Evolutionary conservation across 2,113 vertebrate genomes (phyloP), one percentile per base, ranked within the genome.

Genomic region (Microcebus ravelobensis): DNA sequence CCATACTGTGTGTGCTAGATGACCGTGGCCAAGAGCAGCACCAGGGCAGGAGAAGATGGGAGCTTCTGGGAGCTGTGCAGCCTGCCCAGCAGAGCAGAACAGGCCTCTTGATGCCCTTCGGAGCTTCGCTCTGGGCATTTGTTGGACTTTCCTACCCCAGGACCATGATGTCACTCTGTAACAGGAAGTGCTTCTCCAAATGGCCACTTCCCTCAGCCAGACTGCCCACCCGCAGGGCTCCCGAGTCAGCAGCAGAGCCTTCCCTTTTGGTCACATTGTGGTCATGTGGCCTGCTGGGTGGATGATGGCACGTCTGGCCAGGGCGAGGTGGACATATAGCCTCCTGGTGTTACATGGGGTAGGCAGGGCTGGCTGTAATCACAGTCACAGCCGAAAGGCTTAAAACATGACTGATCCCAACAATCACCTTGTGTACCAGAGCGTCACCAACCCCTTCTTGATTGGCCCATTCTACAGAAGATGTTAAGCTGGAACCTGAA

Each of bases 161-260:
- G 63, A 86, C 29, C 4, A 15, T 55, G 85, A 63, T 63, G 48
- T 79, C 31, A 45, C 67, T 45, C 48, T 36, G 52, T 45, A 57
- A 76, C 52, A 83, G 92, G 67, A 86, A 93, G 25, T 39, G 7
- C 63, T 67, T 57, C n/a, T 96, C 50, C 65, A 65, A 55, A 65
- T 15, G 73, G 52, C 59, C 29, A 50, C 52, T 81, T 96, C 45
- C 42, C 3, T 39, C 1, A 5, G 48, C 36, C 0, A 0, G 65
- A 20, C 20, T 97, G 65, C 36, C 50, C 23, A 59, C 36, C 50
- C 23, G 5, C 5, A 17, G n/a, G 93, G 59, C 81, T 90, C 21
- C 9, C 5, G 1, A 42, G 74, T 48, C 70, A 83, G 76, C 20
- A 1, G 0, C 59, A 52, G 15, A 76, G 80, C 34, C 34, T 34